Percentiles rank a stretch among this genome's conserved stretches.
phyloP scores from a whole-genome alignment of 1,140 invertebrate genomes.

The Psilanteris sp. region DNA sequence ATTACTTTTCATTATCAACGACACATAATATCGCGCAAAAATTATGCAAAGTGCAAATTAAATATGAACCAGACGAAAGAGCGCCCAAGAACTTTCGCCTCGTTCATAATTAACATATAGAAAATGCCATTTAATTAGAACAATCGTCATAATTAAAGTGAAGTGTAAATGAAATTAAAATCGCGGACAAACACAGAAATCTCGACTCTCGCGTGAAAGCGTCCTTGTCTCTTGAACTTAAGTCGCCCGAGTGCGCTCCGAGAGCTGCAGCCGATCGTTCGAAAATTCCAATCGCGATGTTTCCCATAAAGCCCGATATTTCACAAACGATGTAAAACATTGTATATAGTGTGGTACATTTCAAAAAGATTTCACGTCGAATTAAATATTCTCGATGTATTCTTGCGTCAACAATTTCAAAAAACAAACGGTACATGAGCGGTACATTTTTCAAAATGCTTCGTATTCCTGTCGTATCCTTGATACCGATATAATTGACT shows the following conservation, averaged over 20 bases:
- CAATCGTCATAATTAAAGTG: constrained; percentile 24
- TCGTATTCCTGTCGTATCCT: no score
- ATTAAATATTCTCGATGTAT: no score
- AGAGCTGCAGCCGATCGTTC: no score
- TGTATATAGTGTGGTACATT: no score
- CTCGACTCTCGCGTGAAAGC: constrained; percentile 67
- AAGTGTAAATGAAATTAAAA: constrained; percentile 39
- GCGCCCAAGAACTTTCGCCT: constrained; percentile 30
- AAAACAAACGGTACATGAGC: no score
- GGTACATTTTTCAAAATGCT: no score
- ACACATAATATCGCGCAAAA: constrained; percentile 10
- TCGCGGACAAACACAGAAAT: constrained; percentile 15
- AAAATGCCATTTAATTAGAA: constrained; percentile 38
- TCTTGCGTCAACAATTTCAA: no score
- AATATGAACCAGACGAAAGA: constrained; percentile 9
- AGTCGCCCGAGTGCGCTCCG: constrained; percentile 27
- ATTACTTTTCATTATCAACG: constrained; percentile 29
- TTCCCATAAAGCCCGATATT: no score
- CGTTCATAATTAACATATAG: constrained; percentile 26
- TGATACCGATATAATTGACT: no score
- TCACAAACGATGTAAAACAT: no score
- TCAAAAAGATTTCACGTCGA: no score
- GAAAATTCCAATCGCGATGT: no score
- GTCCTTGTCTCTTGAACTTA: constrained; percentile 75
- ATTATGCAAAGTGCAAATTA: constrained; percentile 40